phyloP scores from a whole-genome alignment of 2,888 invertebrate genomes.

The Tipula unca region DNA sequence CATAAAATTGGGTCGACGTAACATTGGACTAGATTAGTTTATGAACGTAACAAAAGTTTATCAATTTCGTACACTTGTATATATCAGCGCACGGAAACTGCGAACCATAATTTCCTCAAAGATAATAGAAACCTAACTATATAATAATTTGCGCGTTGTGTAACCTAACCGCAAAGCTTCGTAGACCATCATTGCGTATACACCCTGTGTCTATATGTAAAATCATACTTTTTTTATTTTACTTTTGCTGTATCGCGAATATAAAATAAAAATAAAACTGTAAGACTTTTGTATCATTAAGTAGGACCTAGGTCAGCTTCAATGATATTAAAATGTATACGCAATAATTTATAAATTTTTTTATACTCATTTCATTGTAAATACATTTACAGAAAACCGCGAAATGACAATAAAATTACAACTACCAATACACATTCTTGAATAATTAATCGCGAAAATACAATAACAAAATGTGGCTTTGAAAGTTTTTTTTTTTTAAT shows the following conservation, averaged over 20 bases:
- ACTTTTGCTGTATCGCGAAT: neutral
- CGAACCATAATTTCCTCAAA: neutral
- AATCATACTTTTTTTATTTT: neutral
- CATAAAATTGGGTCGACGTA: neutral
- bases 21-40: neutral
- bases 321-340: slow-evolving; percentile 21
- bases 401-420: neutral
- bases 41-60: neutral
- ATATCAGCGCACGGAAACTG: neutral
- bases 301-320: slow-evolving; percentile 24
- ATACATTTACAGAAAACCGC: neutral
- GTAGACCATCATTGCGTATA: neutral
- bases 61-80: neutral
- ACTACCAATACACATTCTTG: neutral
- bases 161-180: neutral
- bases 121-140: neutral
- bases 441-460: slow-evolving; percentile 16
- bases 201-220: neutral
- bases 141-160: neutral
- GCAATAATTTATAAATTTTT: neutral
- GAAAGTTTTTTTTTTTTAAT: slow-evolving; percentile 16
- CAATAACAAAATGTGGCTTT: slow-evolving; percentile 3
- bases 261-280: neutral
- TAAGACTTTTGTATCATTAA: slow-evolving; percentile 22
- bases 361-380: neutral